A percentile compares a stretch with the other conserved stretches of the same genome.
Evolutionary conservation across 2,113 vertebrate genomes (phyloP).

Genomic region (Dromiciops gliroides): DNA sequence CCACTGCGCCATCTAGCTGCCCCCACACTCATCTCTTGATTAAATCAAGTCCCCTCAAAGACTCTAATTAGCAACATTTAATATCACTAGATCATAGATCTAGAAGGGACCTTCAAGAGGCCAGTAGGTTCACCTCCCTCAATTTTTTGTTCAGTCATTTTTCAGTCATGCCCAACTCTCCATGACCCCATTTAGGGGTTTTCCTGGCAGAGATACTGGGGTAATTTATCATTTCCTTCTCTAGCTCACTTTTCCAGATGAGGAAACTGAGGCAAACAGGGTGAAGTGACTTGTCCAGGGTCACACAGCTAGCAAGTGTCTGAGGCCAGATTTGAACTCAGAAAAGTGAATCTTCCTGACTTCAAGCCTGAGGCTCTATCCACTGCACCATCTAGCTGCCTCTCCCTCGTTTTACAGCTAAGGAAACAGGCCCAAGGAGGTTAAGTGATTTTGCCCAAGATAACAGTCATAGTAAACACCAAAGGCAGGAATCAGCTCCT

Average conservation of each 20-base stretch:
- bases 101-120: conserved; percentile 29
- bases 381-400: too few species aligned
- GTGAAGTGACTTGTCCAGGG: too few species aligned
- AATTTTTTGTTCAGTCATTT: background rate
- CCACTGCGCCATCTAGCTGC: too few species aligned
- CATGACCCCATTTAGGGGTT: too few species aligned
- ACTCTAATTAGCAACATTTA: background rate
- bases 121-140: background rate
- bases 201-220: too few species aligned
- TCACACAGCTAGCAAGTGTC: too few species aligned
- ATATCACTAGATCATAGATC: background rate
- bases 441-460: background rate
- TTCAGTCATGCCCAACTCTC: background rate
- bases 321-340: too few species aligned
- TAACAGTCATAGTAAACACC: background rate
- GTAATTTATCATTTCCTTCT: too few species aligned
- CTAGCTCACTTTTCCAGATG: too few species aligned
- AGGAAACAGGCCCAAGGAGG: background rate
- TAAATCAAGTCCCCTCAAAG: background rate
- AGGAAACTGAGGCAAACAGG: too few species aligned
- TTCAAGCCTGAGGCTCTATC: too few species aligned
- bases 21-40: background rate
- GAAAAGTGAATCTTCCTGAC: too few species aligned
- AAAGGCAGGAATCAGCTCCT: background rate
- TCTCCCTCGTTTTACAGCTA: background rate